Evolutionary conservation across 2,888 invertebrate genomes (phyloP), one percentile per base, ranked within the genome.

Genomic region (Cacoxenus indagator): DNA sequence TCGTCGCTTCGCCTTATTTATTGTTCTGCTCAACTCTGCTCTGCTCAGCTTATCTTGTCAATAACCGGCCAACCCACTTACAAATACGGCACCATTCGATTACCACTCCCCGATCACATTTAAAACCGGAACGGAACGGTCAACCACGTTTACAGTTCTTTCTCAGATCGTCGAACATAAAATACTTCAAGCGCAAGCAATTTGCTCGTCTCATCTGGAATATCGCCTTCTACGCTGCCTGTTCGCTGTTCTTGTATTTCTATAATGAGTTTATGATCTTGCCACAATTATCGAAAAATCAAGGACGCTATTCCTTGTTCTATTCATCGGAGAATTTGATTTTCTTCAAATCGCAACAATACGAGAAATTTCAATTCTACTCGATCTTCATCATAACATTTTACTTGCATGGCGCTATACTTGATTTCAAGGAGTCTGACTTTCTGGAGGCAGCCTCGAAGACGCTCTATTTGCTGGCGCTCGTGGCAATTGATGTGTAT

Each of bases 221-320:
- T 70, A 85, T 87, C 51, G 85, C 88, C 19, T 88, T 88, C 69
- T 87, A 85, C 78, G 81, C 84, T 24, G 88, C 88, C 9, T 83
- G 86, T 54, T 81, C 85, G 29, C 73, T 86, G 19, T 88, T 88
- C 69, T 73, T 88, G 43, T 83, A 86, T 74, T 82, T 86, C 45
- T 88, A 88, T 75, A 87, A 88, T 71, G 86, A 87, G 71, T 85
- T 86, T 66, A 87, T 88, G 77, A 85, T 88, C 68, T 76, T 86
- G 77, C 87, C 88, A 8, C 86, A 87, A 62, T 67, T 88, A 66
- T 78, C 82, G 65, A 86, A 85, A 71, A 88, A 85, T 70, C 86
- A 87, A 69, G 88, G 87, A 11, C 85, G 87, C 14, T 87, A 83
- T 55, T 87, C 85, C 14, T 78, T 88, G 9, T 88, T 88, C 70